Evolutionary conservation across 2,888 invertebrate genomes (phyloP).

Genomic region (Pocota personata): DNA sequence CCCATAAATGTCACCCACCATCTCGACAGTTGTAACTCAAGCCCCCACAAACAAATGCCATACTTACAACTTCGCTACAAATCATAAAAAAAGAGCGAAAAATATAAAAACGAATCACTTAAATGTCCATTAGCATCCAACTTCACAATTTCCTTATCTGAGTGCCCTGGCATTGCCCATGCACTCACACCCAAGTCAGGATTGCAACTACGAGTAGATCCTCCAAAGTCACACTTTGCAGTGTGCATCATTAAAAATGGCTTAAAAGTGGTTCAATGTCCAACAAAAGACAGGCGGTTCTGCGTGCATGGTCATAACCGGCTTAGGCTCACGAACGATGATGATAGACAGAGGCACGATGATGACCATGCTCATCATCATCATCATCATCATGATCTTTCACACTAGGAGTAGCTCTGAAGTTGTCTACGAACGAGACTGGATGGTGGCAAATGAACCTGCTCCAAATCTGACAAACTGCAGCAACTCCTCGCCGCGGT

Average conservation of each 20-base stretch:
- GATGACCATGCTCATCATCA: constrained; percentile 45
- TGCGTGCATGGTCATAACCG: constrained; percentile 60
- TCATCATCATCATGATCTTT: neutral
- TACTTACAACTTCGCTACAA: neutral
- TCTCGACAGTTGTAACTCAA: constrained; percentile 56
- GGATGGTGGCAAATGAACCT: constrained; percentile 62
- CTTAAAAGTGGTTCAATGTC: constrained; percentile 69
- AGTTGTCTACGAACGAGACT: constrained; percentile 43
- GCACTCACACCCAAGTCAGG: constrained; percentile 25
- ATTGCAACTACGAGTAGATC: neutral
- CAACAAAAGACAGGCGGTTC: constrained; percentile 44
- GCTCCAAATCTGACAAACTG: constrained; percentile 71
- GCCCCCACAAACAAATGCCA: constrained; percentile 30
- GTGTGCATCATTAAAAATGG: constrained; percentile 62
- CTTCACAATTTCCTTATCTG: constrained; percentile 68
- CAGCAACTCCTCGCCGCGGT: neutral
- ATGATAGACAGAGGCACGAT: constrained; percentile 65
- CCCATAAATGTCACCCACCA: constrained; percentile 67
- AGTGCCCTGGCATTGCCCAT: constrained; percentile 26
- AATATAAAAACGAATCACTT: constrained; percentile 70
- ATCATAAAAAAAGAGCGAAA: neutral
- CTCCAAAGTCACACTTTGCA: constrained; percentile 51
- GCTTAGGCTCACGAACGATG: constrained; percentile 41
- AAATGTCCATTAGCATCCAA: constrained; percentile 72
- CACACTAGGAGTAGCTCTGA: constrained; percentile 10